A percentile compares a stretch with the other conserved stretches of the same genome.
Evolutionary conservation across 1,140 invertebrate genomes (phyloP).

Genomic region (Nasonia longicornis): DNA sequence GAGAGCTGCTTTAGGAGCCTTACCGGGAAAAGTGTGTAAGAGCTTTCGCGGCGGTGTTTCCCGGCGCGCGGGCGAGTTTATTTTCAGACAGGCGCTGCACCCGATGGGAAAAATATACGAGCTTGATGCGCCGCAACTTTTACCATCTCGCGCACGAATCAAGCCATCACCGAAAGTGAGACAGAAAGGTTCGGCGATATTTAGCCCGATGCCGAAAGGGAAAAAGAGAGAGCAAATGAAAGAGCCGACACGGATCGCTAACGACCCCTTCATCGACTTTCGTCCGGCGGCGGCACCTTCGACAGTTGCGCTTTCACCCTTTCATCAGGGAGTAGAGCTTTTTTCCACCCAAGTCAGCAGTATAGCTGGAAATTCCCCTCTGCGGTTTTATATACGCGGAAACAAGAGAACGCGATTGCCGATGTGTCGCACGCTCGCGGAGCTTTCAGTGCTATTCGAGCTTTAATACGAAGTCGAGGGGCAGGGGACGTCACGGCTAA

Average conservation of each 20-base stretch:
- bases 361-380: background rate
- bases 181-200: background rate
- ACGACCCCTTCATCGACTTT: slow-evolving; percentile 43
- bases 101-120: too few relatives aligned
- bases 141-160: too few relatives aligned
- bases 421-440: background rate
- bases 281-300: background rate
- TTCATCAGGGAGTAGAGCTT: background rate
- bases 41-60: background rate
- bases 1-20: background rate
- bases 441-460: background rate
- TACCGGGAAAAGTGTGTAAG: background rate
- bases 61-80: too few relatives aligned
- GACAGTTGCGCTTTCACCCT: slow-evolving; percentile 6
- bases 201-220: background rate
- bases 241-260: slow-evolving; percentile 18
- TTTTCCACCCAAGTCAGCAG: slow-evolving; percentile 11
- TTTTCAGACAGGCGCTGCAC: too few relatives aligned
- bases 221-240: slow-evolving; percentile 31
- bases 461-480: slow-evolving; percentile 2
- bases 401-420: slow-evolving; percentile 22
- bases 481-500: too few relatives aligned
- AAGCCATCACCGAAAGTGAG: too few relatives aligned
- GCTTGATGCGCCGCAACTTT: too few relatives aligned
- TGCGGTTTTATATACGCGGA: slow-evolving; percentile 10